Base-by-base conservation (phyloP, 2,888 invertebrate species). In the Omphaloscelis lunosa region DNA sequence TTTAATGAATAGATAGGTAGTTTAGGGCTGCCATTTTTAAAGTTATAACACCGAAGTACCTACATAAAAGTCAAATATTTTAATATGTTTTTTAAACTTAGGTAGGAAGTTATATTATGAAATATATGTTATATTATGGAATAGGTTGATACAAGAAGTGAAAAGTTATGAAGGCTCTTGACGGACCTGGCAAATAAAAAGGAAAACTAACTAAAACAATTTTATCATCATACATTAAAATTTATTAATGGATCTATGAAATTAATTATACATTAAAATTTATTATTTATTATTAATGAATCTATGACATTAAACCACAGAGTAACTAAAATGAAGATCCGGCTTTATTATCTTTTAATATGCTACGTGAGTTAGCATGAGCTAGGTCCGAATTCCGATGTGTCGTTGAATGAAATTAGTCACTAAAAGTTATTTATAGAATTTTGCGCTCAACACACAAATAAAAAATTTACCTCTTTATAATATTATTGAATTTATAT, bases 311-410 rank as follows among this genome's bases (percentile, higher is more conserved):
- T 39, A 56, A 71, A 79, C 39, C n/a, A 15, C 39, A 53, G 29
- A 67, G 29, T 39, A 15, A 79, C n/a, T 51, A n/a, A 41, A 58
- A 34, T 73, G 17, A 8, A 80, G 9, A 79, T 74, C 59, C 66
- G 39, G 29, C 17, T 48, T 15, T 66, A 62, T 61, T 66, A 81
- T 75, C 39, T 41, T 56, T 79, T 62, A 75, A 67, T 73, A 41
- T 9, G 73, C n/a, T 58, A 70, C 29, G 75, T 67, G 56, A 39
- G 61, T 23, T 56, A 51, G 12, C 34, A 51, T 51, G 29, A 45
- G 68, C 1, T 23, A 48, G 12, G 17, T 72, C 20, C 56, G 39
- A 62, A 48, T 56, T 63, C 62, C 56, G 71, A 48, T 63, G 39
- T 48, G 62, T 56, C 48, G 79, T 56, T 56, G 6, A 48, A 39